phyloP scores from a whole-genome alignment of 2,888 invertebrate species.

The Drosophila barbarae region DNA sequence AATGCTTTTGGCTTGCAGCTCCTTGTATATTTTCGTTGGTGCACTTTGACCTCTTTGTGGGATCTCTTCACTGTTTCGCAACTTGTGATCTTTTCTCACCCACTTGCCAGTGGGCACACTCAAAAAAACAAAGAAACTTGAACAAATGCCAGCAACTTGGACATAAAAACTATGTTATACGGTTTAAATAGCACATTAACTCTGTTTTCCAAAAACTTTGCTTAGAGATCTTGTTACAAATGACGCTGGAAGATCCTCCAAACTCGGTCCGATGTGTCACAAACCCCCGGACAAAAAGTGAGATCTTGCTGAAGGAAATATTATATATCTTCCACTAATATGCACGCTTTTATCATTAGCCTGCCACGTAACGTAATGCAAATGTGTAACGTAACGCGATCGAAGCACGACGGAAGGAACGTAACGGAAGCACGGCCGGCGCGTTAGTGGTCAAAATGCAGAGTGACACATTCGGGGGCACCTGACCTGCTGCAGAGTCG shows the following conservation, averaged over 20 bases:
- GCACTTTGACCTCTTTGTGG: slow-evolving; percentile 8
- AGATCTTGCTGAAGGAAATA: neutral
- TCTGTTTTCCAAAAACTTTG: slow-evolving; percentile 2
- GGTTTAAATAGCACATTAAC: neutral
- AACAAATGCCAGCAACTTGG: slow-evolving; percentile 12
- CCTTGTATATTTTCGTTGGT: neutral
- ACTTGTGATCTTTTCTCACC: slow-evolving; percentile 29
- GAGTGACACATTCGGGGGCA: slow-evolving; percentile 72
- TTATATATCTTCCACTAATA: neutral
- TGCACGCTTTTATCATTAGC: neutral
- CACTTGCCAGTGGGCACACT: slow-evolving; percentile 20
- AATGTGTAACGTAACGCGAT: slow-evolving; percentile 13
- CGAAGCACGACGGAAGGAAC: slow-evolving; percentile 44
- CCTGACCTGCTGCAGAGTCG: slow-evolving; percentile 47
- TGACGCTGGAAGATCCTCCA: too few species aligned
- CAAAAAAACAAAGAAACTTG: slow-evolving; percentile 32
- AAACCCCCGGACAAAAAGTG: neutral
- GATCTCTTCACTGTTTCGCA: slow-evolving; percentile 35
- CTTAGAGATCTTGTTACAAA: neutral
- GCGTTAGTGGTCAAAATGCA: slow-evolving; percentile 79
- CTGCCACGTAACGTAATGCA: slow-evolving; percentile 9
- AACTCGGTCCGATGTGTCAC: neutral
- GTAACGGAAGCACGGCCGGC: slow-evolving; percentile 78
- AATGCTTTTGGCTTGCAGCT: slow-evolving; percentile 1
- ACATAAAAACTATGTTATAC: slow-evolving; percentile 2